These are phyloP conservation scores for Solenodon paradoxus DNA, from an alignment of 2,113 vertebrate species.

Conservation along the genomic window DNA sequence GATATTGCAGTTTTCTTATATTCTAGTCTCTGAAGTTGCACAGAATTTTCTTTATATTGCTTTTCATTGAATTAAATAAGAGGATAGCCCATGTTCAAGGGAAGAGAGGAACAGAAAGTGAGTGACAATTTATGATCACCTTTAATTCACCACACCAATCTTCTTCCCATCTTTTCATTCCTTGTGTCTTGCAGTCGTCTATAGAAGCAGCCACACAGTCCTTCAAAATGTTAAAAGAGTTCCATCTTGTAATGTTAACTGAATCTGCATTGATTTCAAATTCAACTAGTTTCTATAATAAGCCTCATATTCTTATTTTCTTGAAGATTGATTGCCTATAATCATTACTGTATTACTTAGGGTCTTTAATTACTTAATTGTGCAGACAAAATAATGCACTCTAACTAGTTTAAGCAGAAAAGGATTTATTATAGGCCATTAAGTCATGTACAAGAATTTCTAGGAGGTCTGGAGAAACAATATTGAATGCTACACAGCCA, in stretches of 20 bases:
- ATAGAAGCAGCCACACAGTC: not conserved
- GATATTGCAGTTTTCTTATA: not conserved
- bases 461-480: not conserved
- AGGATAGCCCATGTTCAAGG: not conserved
- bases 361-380: slow-evolving; percentile 44
- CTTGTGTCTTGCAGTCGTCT: not conserved
- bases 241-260: not conserved
- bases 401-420: slow-evolving; percentile 17
- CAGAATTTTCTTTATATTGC: not conserved
- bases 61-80: not conserved
- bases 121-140: not conserved
- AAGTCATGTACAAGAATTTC: slow-evolving; percentile 46
- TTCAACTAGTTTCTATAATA: not conserved
- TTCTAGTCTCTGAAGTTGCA: not conserved
- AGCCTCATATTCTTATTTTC: slow-evolving; percentile 25
- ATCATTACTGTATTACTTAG: slow-evolving; percentile 26
- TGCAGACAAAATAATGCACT: slow-evolving; percentile 20
- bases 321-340: slow-evolving; percentile 47
- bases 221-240: not conserved
- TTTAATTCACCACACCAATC: not conserved
- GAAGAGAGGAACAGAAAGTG: not conserved
- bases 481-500: not conserved
- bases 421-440: slow-evolving; percentile 41
- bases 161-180: not conserved
- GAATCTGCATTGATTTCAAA: slow-evolving; percentile 36